Evolutionary conservation across 2,113 vertebrate species (phyloP), one percentile per base, ranked within the genome.

Genomic region (Epinephelus cyanopodus): DNA sequence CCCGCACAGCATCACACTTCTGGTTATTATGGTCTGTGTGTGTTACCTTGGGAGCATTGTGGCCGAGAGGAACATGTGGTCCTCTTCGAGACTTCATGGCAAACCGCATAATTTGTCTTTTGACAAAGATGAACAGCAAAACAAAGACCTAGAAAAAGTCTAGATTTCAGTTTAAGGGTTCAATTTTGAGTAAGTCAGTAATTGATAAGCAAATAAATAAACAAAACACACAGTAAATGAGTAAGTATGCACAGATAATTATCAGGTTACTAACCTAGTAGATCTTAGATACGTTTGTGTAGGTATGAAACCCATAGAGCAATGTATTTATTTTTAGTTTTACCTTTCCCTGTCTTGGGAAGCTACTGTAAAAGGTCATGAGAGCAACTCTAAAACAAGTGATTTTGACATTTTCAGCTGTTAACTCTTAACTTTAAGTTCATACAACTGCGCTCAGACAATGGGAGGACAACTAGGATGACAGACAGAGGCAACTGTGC

Each of bases 101-200:
- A 12, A 99, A 98, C 29, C 98, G 95, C 98, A 99, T 98, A 73
- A 99, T 98, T 95, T 99, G 98, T 19, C 98, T 96, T 90, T 99
- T 99, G 85, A 99, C 96, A 15, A 99, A 99, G 84, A 99, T 97
- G 90, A 99, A 99, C 0, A 99, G 95, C 87, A 99, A 93, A 85
- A 99, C 98, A 63, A 99, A 99, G 53, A 99, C 96, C 98, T 99
- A 79, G n/a, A 66, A 0, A 37, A 27, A 54, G 2, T 42, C 1
- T 53, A 65, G 12, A 39, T 0, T 3, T 11, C 42, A 45, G 42
- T 45, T 45, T 45, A 45, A 42, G 9, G 42, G 8, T 1, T 42
- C 10, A 10, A 45, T 45, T 8, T 45, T 11, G n/a, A n/a, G n/a
- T n/a, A n/a, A n/a, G 57, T 27, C 10, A 53, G 27, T 61, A 19